Percentiles rank a stretch among this genome's conserved stretches.
Conservation (phyloP, 2,113 vertebrate genomes). For the Thalassoma bifasciatum region DNA sequence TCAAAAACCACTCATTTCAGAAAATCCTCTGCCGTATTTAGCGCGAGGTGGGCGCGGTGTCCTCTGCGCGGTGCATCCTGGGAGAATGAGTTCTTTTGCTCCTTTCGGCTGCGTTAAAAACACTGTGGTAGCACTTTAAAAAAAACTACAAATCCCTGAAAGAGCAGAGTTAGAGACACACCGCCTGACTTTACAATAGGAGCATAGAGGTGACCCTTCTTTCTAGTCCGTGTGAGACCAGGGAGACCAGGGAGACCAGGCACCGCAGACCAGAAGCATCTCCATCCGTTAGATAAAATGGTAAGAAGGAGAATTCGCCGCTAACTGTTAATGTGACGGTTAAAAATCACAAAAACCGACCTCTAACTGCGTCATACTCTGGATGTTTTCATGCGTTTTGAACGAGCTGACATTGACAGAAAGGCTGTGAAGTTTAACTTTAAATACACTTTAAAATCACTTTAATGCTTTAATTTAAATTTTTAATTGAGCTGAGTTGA, state of each 20-base stretch:
- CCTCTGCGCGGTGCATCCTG: constrained; percentile 46
- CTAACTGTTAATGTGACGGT: too few species aligned
- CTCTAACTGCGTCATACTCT: too few species aligned
- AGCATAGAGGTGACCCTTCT: constrained; percentile 76
- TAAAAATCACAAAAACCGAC: too few species aligned
- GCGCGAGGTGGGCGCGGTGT: constrained; percentile 45
- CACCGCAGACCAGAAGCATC: neutral
- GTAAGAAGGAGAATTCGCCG: constrained; percentile 63
- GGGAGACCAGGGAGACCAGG: constrained; percentile 38
- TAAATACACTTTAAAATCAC: too few species aligned
- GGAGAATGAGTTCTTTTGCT: constrained; percentile 57
- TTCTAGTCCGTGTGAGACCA: constrained; percentile 46
- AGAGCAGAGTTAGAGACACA: rapidly evolving
- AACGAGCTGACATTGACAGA: constrained; percentile 48
- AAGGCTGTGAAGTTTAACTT: neutral
- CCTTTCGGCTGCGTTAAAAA: rapidly evolving
- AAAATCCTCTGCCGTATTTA: constrained; percentile 46
- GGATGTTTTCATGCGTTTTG: too few species aligned
- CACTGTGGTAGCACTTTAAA: rapidly evolving
- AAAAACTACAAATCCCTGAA: constrained; percentile 74
- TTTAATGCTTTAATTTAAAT: too few species aligned
- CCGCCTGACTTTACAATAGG: constrained; percentile 48
- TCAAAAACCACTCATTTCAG: constrained; percentile 26
- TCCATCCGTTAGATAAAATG: constrained; percentile 54
- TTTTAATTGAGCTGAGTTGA: too few species aligned